A percentile compares a stretch with the other conserved stretches of the same genome.
Evolutionary conservation across 37 sponge, comb jelly and placozoan genomes (phyloP).

Genomic region (Bolinopsis microptera): DNA sequence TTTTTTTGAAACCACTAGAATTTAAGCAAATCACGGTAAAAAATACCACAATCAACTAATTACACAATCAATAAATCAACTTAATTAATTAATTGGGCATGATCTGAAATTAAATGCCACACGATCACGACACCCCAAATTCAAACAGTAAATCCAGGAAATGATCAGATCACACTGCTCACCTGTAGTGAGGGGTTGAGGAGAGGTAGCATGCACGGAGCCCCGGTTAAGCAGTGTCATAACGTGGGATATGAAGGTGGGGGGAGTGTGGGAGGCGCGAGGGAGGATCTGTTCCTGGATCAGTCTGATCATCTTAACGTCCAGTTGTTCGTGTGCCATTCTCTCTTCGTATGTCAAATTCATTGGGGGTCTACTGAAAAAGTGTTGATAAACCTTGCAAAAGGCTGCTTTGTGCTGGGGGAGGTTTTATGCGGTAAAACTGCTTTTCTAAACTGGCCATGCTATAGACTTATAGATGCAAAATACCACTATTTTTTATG

Average conservation of each 20-base stretch:
- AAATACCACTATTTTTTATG: too few relatives aligned
- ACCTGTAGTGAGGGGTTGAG: slow-evolving; percentile 25
- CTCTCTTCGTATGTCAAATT: slow-evolving; percentile 69
- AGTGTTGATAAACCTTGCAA: not conserved
- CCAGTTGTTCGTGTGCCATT: slow-evolving; percentile 72
- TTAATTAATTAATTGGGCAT: not conserved
- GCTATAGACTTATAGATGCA: not conserved
- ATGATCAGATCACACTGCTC: not conserved
- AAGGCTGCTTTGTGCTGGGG: not conserved
- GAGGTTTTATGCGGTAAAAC: not conserved
- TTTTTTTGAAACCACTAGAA: too few relatives aligned
- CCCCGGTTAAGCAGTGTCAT: slow-evolving; percentile 80
- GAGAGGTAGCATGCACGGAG: slow-evolving; percentile 71
- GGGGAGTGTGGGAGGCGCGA: slow-evolving; percentile 51
- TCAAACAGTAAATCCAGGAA: not conserved
- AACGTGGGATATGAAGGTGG: slow-evolving; percentile 67
- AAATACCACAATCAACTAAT: too few relatives aligned
- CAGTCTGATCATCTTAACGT: slow-evolving; percentile 74
- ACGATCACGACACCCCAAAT: not conserved
- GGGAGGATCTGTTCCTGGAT: slow-evolving; percentile 76
- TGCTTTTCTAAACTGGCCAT: too few relatives aligned
- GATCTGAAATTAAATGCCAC: slow-evolving; percentile 7
- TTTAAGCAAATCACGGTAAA: too few relatives aligned
- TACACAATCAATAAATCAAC: too few relatives aligned
- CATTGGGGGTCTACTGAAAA: slow-evolving; percentile 16